A percentile compares a stretch with the other conserved stretches of the same genome.
Evolutionary conservation across 2,888 invertebrate species (phyloP).

Genomic region (Hemaris fuciformis): DNA sequence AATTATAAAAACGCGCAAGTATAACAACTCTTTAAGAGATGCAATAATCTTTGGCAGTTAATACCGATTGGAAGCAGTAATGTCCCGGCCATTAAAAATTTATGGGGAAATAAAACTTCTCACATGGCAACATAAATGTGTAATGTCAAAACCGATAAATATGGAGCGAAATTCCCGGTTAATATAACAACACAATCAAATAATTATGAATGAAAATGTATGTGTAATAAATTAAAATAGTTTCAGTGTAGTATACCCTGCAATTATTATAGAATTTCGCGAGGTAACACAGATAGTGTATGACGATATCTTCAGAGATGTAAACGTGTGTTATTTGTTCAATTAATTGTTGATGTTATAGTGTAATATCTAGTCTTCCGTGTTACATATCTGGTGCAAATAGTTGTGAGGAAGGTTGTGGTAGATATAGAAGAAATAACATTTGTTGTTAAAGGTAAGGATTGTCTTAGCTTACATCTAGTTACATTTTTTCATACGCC

Average conservation of each 20-base stretch:
- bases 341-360: constrained; percentile 35
- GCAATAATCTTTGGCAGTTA: too few relatives aligned
- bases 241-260: constrained; percentile 7
- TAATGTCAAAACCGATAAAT: constrained; percentile 63
- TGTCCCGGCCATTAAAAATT: too few relatives aligned
- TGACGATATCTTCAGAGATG: constrained; percentile 24
- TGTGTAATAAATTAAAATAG: constrained; percentile 14
- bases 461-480: neutral
- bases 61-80: neutral
- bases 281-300: constrained; percentile 25
- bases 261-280: constrained; percentile 20
- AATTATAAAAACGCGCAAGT: too few relatives aligned
- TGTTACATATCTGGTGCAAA: constrained; percentile 37
- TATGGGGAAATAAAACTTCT: neutral
- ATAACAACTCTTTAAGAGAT: too few relatives aligned
- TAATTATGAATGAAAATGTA: constrained; percentile 73
- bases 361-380: constrained; percentile 41
- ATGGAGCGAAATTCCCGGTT: constrained; percentile 67
- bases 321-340: constrained; percentile 26
- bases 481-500: neutral
- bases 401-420: constrained; percentile 65
- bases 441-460: constrained; percentile 61
- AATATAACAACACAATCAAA: constrained; percentile 36
- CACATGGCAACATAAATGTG: constrained; percentile 39
- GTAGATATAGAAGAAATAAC: constrained; percentile 58